phyloP scores from a whole-genome alignment of 2,113 vertebrate genomes.

The Catharus fuscescens region DNA sequence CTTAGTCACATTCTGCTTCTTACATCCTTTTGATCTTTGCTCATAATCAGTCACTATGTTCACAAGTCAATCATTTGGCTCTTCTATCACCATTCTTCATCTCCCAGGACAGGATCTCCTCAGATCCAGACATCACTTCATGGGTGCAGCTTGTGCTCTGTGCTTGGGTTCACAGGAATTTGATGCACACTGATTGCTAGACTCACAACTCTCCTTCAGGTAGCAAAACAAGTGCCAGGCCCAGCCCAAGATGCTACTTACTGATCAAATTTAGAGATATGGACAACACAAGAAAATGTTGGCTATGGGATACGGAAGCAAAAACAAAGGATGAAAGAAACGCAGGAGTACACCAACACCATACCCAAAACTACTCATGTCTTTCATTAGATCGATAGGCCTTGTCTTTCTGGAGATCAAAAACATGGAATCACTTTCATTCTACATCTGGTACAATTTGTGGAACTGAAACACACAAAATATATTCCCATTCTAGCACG shows the following conservation, averaged over 20 bases:
- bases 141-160: neutral
- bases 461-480: neutral
- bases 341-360: neutral
- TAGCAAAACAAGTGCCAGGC: neutral
- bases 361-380: neutral
- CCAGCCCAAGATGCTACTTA: neutral
- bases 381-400: neutral
- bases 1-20: neutral
- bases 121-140: fast-evolving
- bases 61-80: neutral
- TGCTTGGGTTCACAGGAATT: neutral
- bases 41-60: neutral
- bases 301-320: neutral
- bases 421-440: neutral
- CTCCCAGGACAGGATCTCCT: neutral
- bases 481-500: neutral
- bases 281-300: neutral
- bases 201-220: neutral
- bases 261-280: neutral
- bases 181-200: neutral
- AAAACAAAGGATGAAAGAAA: neutral
- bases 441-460: neutral
- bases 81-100: neutral
- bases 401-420: neutral
- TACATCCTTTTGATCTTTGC: neutral